phyloP scores from a whole-genome alignment of 2,797 vertebrate species.

The Lithobates pipiens region DNA sequence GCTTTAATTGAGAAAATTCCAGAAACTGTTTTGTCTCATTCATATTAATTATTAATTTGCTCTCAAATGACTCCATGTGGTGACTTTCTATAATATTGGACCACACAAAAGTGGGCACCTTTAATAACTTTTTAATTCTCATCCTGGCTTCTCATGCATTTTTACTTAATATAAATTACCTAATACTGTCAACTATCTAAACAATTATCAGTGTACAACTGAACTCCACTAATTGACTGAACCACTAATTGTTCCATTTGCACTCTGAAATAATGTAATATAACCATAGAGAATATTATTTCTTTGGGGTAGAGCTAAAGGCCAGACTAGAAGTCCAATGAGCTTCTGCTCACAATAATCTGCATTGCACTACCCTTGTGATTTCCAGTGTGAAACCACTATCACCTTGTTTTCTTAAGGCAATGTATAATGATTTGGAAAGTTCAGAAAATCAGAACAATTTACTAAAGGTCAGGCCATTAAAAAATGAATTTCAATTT shows the following conservation, averaged over 20 bases:
- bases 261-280: neutral
- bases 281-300: neutral
- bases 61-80: slow-evolving; percentile 5
- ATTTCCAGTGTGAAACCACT: no score
- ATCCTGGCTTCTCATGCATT: neutral
- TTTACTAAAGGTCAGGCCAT: no score
- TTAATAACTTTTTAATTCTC: slow-evolving; percentile 10
- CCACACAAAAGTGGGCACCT: slow-evolving; percentile 16
- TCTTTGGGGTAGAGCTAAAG: neutral
- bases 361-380: neutral
- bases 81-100: slow-evolving; percentile 11
- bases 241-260: slow-evolving; percentile 36
- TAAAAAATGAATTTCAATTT: no score
- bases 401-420: neutral
- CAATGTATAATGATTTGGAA: neutral
- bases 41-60: slow-evolving; percentile 29
- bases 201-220: neutral
- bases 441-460: no score
- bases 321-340: neutral
- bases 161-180: slow-evolving; percentile 11
- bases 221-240: slow-evolving; percentile 22
- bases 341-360: neutral
- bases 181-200: neutral
- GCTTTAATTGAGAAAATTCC: neutral
- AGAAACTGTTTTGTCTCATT: neutral